These are phyloP conservation scores for Thecophora atra DNA, from an alignment of 2,888 invertebrate genomes.

Conservation along the genomic window DNA sequence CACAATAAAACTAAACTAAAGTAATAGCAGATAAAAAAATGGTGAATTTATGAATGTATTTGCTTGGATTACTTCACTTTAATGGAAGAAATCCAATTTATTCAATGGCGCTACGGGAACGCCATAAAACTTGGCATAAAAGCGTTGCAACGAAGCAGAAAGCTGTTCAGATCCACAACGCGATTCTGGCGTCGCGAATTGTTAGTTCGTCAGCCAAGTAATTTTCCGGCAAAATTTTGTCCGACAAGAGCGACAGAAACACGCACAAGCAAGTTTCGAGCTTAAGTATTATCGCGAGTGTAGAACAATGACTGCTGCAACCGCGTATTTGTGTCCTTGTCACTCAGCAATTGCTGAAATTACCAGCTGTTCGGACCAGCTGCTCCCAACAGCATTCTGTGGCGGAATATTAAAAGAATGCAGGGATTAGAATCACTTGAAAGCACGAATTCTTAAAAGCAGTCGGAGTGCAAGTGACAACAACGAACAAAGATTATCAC, in stretches of 20 bases:
- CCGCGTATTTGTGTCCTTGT: neutral
- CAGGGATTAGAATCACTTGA: constrained; percentile 10
- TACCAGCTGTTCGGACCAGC: neutral
- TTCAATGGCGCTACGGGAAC: no score
- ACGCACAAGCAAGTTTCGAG: neutral
- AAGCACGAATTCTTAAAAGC: neutral
- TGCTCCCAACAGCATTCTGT: neutral
- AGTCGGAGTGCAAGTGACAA: neutral
- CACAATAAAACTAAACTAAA: neutral
- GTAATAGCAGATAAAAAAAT: neutral
- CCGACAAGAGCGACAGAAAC: neutral
- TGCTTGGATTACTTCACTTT: no score
- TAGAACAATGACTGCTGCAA: neutral
- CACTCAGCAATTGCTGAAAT: neutral
- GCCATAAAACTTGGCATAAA: no score
- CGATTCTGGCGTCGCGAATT: neutral
- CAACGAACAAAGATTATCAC: neutral
- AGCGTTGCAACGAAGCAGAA: no score
- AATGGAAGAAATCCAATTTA: no score
- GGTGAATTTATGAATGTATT: neutral
- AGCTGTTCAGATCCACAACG: neutral
- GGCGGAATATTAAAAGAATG: neutral
- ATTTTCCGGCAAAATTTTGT: neutral
- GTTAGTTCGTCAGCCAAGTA: neutral
- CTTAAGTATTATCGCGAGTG: neutral